A percentile compares a stretch with the other conserved stretches of the same genome.
Evolutionary conservation across 2,888 invertebrate species (phyloP).

Genomic region (Zeuzera pyrina): DNA sequence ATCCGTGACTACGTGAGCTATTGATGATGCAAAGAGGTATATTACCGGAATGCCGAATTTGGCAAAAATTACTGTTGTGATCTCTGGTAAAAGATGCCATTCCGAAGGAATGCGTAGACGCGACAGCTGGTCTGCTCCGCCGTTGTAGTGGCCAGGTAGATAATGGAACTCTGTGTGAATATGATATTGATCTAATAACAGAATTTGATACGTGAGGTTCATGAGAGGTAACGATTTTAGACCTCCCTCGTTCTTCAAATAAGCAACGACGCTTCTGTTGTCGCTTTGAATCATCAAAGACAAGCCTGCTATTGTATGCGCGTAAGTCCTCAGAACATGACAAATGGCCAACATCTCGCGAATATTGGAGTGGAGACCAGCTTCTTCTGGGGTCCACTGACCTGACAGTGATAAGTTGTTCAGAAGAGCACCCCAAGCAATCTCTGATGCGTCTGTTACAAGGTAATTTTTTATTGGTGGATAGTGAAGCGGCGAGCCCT

Average conservation of each 20-base stretch:
- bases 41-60: conserved; percentile 6
- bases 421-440: conserved; percentile 19
- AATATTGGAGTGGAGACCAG: too few species aligned
- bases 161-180: conserved; percentile 7
- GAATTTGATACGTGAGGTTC: conserved; percentile 1
- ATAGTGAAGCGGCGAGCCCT: too few species aligned
- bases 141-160: conserved; percentile 23
- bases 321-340: conserved; percentile 14
- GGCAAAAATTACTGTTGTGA: conserved; percentile 4
- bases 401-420: conserved; percentile 13
- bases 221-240: conserved; percentile 7
- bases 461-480: too few species aligned
- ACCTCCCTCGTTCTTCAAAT: conserved; percentile 12
- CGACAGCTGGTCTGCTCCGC: conserved; percentile 23
- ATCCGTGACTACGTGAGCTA: too few species aligned
- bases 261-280: conserved; percentile 10
- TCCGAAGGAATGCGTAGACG: conserved; percentile 9
- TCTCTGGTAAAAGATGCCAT: conserved; percentile 12
- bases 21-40: conserved; percentile 8
- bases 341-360: too few species aligned
- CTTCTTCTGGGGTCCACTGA: conserved; percentile 9
- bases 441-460: conserved; percentile 17
- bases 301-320: conserved; percentile 1
- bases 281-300: conserved; percentile 10
- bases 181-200: neutral